Evolutionary conservation across 2,797 vertebrate species (phyloP), one percentile per base, ranked within the genome.

Genomic region (Delichon dasypus): DNA sequence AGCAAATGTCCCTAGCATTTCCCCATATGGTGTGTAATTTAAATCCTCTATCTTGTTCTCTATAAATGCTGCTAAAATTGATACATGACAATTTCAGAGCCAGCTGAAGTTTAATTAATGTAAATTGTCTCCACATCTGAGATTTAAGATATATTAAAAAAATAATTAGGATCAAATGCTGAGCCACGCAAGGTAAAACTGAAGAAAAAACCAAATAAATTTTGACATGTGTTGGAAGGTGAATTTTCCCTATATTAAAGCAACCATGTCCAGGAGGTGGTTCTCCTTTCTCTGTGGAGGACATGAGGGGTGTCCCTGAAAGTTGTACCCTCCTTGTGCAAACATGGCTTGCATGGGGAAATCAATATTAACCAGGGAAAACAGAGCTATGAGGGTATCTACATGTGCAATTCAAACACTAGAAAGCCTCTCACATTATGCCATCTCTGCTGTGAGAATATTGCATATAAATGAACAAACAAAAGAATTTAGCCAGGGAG

Each of bases 31-130:
- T 10, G 72, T 80, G 86, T 62, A 87, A 96, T 96, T 97, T 94
- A 97, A 96, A 89, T 84, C 78, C 84, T 95, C 64, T 79, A 91
- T 94, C 90, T 89, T 82, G 66, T 48, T 92, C 82, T 79, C 89
- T 73, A 22, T 76, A 95, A 95, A 90, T 1, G 89, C 76, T 96
- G 85, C 61, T 93, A 55, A 95, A 96, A 97, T 93, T 93, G 95
- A 96, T 93, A 92, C 86, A 90, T 72, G 91, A 48, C 95, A 91
- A 91, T 91, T 95, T 93, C 68, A 66, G 93, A 83, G 88, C 77
- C 95, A 85, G 93, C 57, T 88, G 80, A 94, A 96, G 85, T 94
- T 89, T 96, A 96, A 96, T 95, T 97, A 97, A 95, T 84, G 62
- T 76, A 95, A 90, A 91, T 93, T 10, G 5, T 81, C 82, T 94